Evolutionary conservation across 2,888 invertebrate species (phyloP).

Genomic region (Drosophila anceps): DNA sequence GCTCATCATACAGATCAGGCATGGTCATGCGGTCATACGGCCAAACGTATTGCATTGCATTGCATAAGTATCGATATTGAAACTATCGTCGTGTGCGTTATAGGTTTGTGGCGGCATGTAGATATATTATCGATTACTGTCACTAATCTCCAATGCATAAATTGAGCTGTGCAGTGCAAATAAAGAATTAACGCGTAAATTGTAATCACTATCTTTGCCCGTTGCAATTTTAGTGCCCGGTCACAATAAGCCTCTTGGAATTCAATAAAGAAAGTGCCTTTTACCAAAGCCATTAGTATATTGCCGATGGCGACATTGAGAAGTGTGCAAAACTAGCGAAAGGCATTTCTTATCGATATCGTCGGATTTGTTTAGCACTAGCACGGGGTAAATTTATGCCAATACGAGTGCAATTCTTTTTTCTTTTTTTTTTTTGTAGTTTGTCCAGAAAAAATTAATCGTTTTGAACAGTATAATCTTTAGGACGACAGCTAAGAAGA

Average conservation of each 20-base stretch:
- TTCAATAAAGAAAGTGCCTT: constrained; percentile 44
- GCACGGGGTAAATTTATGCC: constrained; percentile 35
- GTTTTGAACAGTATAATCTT: constrained; percentile 15
- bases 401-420: constrained; percentile 35
- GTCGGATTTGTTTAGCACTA: constrained; percentile 53
- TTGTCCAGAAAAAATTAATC: constrained; percentile 25
- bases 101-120: constrained; percentile 26
- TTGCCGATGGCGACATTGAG: constrained; percentile 43
- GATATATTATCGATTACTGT: constrained; percentile 34
- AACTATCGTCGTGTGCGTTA: constrained; percentile 9
- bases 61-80: constrained; percentile 16
- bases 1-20: constrained; percentile 35
- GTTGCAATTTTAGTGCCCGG: constrained; percentile 23
- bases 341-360: constrained; percentile 50
- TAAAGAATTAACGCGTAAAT: constrained; percentile 52
- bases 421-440: background rate
- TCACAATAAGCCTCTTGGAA: constrained; percentile 14
- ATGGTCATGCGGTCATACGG: background rate
- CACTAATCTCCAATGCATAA: constrained; percentile 34
- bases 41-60: background rate
- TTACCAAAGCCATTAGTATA: constrained; percentile 13
- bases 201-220: constrained; percentile 22
- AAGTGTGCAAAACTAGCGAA: constrained; percentile 53
- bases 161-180: constrained; percentile 46
- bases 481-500: constrained; percentile 14